Evolutionary conservation across 2,113 vertebrate genomes (phyloP), one percentile per base, ranked within the genome.

Genomic region (Todiramphus saurophagus): DNA sequence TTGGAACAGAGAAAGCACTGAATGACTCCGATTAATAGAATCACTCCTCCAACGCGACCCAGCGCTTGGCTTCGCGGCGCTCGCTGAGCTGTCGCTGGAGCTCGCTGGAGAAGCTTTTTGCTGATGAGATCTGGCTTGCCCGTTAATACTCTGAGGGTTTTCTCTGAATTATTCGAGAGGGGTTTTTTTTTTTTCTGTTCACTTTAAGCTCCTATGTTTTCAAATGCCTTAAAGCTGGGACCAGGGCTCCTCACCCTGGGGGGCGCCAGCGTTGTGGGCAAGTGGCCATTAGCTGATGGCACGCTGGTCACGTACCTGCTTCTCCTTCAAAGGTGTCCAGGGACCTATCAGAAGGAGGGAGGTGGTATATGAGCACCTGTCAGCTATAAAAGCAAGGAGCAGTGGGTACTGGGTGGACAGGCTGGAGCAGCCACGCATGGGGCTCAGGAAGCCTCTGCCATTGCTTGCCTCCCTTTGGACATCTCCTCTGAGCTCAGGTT

Each of bases 371-470:
- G 44, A 46, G 44, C 17, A 46, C 9, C 17, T 46, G 44, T 46
- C 44, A 46, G 17, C 18, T 46, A 46, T 46, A 46, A 46, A 46
- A 46, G 44, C 44, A 46, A 19, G 44, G 44, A 46, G 44, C 44
- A 46, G 18, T 46, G 44, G 44, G 44, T 46, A 46, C 17, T 46
- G 18, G 44, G 44, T 46, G 44, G 44, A 46, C 44, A 46, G 18
- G 8, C 44, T 46, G 44, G 44, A 46, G 17, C 44, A 46, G 44
- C 44, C 44, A 46, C 17, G 17, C 43, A 15, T 46, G 44, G 44
- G 44, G 44, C 18, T 53, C 25, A 53, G 24, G 20, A 3, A 10
- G 8, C 5, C 0, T 0, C 9, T 5, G 5, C 7, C 0, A 1
- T 16, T 5, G 1, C 17, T 41, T 41, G 41, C 41, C 41, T 41